Percentiles rank a stretch among this genome's conserved stretches.
These are phyloP conservation scores for Gobionotothen gibberifrons DNA, from an alignment of 2,797 vertebrate species.

Conservation along the genomic window DNA sequence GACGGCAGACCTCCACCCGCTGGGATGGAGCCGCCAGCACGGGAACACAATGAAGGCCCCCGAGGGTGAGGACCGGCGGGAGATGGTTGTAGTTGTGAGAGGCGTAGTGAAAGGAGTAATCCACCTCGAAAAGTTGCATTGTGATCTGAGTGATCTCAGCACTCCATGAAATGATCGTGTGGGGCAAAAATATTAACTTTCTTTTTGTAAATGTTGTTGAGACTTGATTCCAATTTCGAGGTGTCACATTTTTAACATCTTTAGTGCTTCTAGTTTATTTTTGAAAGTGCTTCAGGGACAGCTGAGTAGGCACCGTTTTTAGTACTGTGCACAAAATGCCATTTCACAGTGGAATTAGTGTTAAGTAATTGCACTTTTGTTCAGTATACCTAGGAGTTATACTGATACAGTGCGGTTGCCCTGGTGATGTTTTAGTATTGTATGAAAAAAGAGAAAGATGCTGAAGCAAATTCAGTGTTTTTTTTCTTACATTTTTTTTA, in stretches of 20 bases:
- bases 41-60: slow-evolving; percentile 91
- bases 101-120: neutral
- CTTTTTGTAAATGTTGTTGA: neutral
- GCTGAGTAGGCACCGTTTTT: neutral
- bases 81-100: neutral
- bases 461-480: neutral
- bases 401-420: slow-evolving; percentile 2
- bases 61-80: slow-evolving; percentile 86
- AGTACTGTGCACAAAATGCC: neutral
- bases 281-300: slow-evolving; percentile 1
- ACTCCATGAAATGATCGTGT: neutral
- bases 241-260: neutral
- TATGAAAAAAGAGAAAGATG: neutral
- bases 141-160: neutral
- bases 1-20: slow-evolving; percentile 92
- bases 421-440: neutral
- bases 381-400: slow-evolving; percentile 8
- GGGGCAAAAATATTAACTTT: neutral
- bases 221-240: neutral
- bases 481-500: neutral
- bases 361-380: slow-evolving; percentile 16
- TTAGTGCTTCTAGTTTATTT: neutral
- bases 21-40: slow-evolving; percentile 96
- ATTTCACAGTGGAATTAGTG: slow-evolving; percentile 9
- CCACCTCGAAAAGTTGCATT: neutral